Base-by-base conservation (phyloP, 1,140 invertebrate genomes). In the Bombus confusus region DNA sequence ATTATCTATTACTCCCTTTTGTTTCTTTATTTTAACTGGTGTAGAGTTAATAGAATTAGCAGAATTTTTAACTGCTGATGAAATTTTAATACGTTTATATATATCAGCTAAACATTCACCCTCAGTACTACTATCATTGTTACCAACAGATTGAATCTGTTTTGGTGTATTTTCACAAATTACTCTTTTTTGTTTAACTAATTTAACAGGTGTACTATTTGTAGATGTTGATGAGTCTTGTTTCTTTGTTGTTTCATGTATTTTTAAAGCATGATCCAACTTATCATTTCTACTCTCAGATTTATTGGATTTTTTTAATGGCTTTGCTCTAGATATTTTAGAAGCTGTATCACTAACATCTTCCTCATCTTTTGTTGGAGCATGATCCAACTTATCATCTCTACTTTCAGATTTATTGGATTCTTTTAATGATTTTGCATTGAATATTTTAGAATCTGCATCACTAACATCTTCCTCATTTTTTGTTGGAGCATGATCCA, bases 71-170 rank as follows among this genome's bases (percentile, higher is more conserved):
- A 31, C 59, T 57, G 37, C 18, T 22, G 76, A 71, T 10, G 74
- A 73, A 39, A 39, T 43, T 81, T 83, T 76, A 47, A 68, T 59
- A 80, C 43, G 22, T 81, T 85, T 57, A 59, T 71, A 74, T 31
- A 43, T 25, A 79, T 75, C 12, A 31, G 64, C 5, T 39, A 80
- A 47, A 64, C 15, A n/a, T 28, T 79, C 77, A 31, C 75, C 28
- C 5, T 86, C 43, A 3, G 57, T 22, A 34, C 22, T 10, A 34
- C 5, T 52, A 2, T 6, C 64, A 34, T 81, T 73, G 28, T 71
- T 31, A 43, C 80, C 34, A 74, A n/a, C 9, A 34, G 39, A n/a
- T 52, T 64, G 18, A 47, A 64, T 34, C 22, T 71, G 59, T 43
- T 57, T 59, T 18, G 25, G 72, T 25, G 3, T 37, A 57, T 5